Evolutionary conservation across 1,140 invertebrate species (phyloP), one percentile per base, ranked within the genome.

Genomic region (Physella acuta): DNA sequence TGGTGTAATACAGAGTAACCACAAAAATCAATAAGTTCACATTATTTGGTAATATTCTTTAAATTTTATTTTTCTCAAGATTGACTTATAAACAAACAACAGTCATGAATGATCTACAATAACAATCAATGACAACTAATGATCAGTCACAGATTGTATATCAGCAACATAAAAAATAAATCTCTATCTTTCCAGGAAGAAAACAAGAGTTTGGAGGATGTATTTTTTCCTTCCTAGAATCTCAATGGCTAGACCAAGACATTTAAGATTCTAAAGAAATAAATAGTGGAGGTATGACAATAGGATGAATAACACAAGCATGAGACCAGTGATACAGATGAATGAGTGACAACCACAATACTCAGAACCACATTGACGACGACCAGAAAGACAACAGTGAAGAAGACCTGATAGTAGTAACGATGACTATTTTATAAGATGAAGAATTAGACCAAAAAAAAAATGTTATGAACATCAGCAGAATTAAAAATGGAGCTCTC

Each of bases 11-110:
- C n/a, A n/a, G n/a, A n/a, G n/a, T n/a, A n/a, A n/a, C n/a, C n/a
- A n/a, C n/a, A n/a, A n/a, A n/a, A n/a, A n/a, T n/a, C n/a, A n/a
- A n/a, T n/a, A n/a, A n/a, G n/a, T n/a, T n/a, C n/a, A n/a, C n/a
- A n/a, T n/a, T n/a, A n/a, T n/a, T n/a, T n/a, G 51, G 3, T 52
- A n/a, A 34, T n/a, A 26, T 55, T 11, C 16, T 30, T 55, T 55
- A 24, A 55, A 30, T 11, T 55, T 55, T 55, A 55, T 55, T 55
- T 3, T 30, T n/a, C n/a, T 55, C 31, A 55, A 55, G 53, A 55
- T 30, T 55, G 28, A 55, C 53, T 55, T 30, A 55, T 55, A 55
- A 55, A 55, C 53, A 55, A 55, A 55, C 53, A 55, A 55, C 53
- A 55, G 31, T 28, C 1, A 55, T 55, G 53, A 4, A 26, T 55